Evolutionary conservation across 2,888 invertebrate genomes (phyloP).

Genomic region (Arge pagana): DNA sequence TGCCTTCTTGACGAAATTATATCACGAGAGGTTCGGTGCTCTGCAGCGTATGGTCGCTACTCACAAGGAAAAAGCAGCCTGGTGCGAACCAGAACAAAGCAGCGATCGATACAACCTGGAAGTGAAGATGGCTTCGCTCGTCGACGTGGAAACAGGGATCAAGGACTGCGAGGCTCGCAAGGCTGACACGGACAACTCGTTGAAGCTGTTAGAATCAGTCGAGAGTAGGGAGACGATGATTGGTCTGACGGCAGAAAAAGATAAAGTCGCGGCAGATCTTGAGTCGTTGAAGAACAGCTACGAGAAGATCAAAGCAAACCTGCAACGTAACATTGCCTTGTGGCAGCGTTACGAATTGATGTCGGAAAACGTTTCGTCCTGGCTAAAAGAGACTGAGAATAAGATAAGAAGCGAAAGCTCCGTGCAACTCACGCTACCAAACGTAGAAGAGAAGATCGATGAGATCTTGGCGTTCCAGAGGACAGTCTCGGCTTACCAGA

Average conservation of each 20-base stretch:
- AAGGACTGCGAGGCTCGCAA: slow-evolving; percentile 72
- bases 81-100: slow-evolving; percentile 88
- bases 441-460: slow-evolving; percentile 70
- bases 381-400: slow-evolving; percentile 81
- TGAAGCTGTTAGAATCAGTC: slow-evolving; percentile 72
- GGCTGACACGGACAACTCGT: slow-evolving; percentile 71
- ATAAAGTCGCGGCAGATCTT: slow-evolving; percentile 73
- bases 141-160: slow-evolving; percentile 75
- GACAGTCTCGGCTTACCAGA: slow-evolving; percentile 68
- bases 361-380: slow-evolving; percentile 74
- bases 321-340: slow-evolving; percentile 73
- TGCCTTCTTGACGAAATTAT: slow-evolving; percentile 84
- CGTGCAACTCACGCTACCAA: slow-evolving; percentile 70
- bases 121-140: slow-evolving; percentile 82
- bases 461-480: slow-evolving; percentile 69
- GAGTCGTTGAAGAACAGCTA: slow-evolving; percentile 72
- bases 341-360: slow-evolving; percentile 82
- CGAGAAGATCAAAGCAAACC: slow-evolving; percentile 68
- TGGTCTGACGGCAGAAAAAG: slow-evolving; percentile 71
- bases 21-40: slow-evolving; percentile 81
- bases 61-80: slow-evolving; percentile 84
- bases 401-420: slow-evolving; percentile 75
- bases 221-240: slow-evolving; percentile 73
- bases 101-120: slow-evolving; percentile 92
- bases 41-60: slow-evolving; percentile 80